These are phyloP conservation scores for Drosophila nikananu DNA, from an alignment of 1,140 invertebrate genomes.

Conservation along the genomic window DNA sequence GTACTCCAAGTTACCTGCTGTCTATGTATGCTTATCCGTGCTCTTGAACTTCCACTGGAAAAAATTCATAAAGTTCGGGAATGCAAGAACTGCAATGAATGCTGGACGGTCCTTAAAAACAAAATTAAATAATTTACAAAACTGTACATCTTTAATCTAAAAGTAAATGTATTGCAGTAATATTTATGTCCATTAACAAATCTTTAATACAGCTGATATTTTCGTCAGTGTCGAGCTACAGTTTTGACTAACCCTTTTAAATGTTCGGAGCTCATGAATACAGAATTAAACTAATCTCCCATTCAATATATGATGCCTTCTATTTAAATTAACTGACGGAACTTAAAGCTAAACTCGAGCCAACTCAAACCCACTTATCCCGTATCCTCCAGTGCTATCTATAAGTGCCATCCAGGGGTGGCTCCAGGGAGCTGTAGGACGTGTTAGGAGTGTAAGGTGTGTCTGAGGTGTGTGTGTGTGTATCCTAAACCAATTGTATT, in stretches of 20 bases:
- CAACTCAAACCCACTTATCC: slow-evolving; percentile 26
- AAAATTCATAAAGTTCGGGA: background rate
- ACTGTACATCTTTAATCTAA: too few relatives aligned
- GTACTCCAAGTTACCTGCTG: slow-evolving; percentile 20
- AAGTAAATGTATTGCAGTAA: background rate
- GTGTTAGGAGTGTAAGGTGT: background rate
- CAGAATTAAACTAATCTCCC: slow-evolving; percentile 4
- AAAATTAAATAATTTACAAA: too few relatives aligned
- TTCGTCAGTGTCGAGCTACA: background rate
- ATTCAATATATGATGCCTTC: slow-evolving; percentile 23
- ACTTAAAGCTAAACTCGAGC: slow-evolving; percentile 16
- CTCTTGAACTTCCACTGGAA: background rate
- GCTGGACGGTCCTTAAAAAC: too few relatives aligned
- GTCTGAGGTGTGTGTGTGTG: slow-evolving; percentile 6
- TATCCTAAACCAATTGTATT: slow-evolving; percentile 75
- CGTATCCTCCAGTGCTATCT: slow-evolving; percentile 19
- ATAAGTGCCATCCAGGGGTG: slow-evolving; percentile 34
- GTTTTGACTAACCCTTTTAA: background rate
- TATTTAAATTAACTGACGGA: slow-evolving; percentile 29
- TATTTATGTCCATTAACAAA: too few relatives aligned
- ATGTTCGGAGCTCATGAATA: background rate
- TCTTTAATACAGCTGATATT: background rate
- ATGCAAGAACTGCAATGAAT: too few relatives aligned
- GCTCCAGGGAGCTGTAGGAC: background rate
- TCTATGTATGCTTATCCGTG: slow-evolving; percentile 23